Evolutionary conservation across 2,797 vertebrate species (phyloP), one percentile per base, ranked within the genome.

Genomic region (Scolopax bukidnonensis): DNA sequence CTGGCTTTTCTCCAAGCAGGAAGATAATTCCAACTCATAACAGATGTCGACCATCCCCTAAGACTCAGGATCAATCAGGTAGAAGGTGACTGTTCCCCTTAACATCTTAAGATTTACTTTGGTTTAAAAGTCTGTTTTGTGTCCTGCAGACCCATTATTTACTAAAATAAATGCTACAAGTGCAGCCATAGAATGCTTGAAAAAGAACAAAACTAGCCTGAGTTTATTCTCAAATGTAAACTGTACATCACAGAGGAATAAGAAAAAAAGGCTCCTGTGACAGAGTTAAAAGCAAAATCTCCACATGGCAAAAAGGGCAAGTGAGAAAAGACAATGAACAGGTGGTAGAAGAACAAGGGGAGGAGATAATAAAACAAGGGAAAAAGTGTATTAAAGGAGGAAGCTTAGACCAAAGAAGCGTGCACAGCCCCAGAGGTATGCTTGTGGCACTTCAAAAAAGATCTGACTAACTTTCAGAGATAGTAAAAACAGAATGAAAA

Each of bases 31-130:
- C 28, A 63, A 60, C 10, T 87, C 24, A 15, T 19, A 93, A 76
- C 92, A 96, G 79, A 80, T 73, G 82, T 75, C 73, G 57, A 87
- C 32, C 27, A 40, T 82, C 85, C 91, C 95, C 73, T 77, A 84
- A 87, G 84, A 94, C 9, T 90, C 27, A 10, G 73, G 80, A 87
- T 86, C 57, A 89, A 80, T 90, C 68, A 71, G 43, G 87, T 12
- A 92, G 82, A 95, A 96, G 82, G 79, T 96, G 93, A 96, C 85
- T 68, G 71, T 80, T 96, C 56, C 92, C 64, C 16, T 89, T 75
- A 91, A 32, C 14, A 82, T 87, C n/a, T 74, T 80, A 56, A 79
- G 40, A 67, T 28, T 85, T 75, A 41, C 41, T 87, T 87, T 53
- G 40, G 11, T 63, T 43, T 82, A 82, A 79, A 80, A 89, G 40